phyloP scores from a whole-genome alignment of 2,113 vertebrate species.

The Hemichromis elongatus region DNA sequence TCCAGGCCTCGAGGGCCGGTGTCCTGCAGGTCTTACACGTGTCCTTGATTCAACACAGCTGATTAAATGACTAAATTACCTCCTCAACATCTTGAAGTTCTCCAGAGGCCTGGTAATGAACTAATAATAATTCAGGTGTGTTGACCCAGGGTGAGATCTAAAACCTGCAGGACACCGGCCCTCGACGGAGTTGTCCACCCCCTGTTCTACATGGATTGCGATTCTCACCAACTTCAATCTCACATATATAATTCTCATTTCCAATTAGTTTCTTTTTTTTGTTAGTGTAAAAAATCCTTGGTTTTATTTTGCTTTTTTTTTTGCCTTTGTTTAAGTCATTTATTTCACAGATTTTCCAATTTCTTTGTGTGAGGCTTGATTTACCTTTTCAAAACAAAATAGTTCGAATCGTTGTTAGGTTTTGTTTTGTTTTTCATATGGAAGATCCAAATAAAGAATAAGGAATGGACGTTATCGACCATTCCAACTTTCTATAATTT shows the following conservation, averaged over 20 bases:
- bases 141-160: too few relatives aligned
- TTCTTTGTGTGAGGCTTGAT: background rate
- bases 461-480: too few relatives aligned
- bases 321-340: background rate
- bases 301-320: background rate
- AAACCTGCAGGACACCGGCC: too few relatives aligned
- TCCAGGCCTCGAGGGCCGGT: too few relatives aligned
- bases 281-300: background rate
- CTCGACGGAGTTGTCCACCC: too few relatives aligned
- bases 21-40: too few relatives aligned
- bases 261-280: background rate
- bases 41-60: too few relatives aligned
- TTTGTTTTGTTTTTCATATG: background rate
- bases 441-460: background rate
- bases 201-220: accelerated
- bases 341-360: background rate
- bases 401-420: background rate
- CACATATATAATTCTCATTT: background rate
- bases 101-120: too few relatives aligned
- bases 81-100: too few relatives aligned
- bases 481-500: too few relatives aligned
- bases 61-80: too few relatives aligned
- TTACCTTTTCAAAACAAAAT: background rate
- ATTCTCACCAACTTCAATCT: background rate
- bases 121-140: too few relatives aligned